Evolutionary conservation across 2,888 invertebrate genomes (phyloP), one percentile per base, ranked within the genome.

Genomic region (Melanchra persicariae): DNA sequence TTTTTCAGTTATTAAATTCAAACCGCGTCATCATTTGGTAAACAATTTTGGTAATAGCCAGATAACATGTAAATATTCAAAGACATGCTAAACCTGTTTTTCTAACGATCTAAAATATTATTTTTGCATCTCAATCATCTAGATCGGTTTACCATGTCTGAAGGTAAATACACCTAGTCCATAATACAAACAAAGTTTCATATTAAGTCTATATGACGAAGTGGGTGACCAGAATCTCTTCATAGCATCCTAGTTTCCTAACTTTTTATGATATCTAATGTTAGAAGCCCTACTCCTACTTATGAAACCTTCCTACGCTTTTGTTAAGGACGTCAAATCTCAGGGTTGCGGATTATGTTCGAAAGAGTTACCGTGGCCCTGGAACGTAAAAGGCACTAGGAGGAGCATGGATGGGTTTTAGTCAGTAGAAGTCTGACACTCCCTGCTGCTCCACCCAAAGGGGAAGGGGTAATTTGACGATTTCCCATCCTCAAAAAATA

Each of bases 11-110:
- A 3, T 43, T 43, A 58, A n/a, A 9, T 22, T 58, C n/a, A 26
- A 49, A 62, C 1, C 24, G 9, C 5, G 4, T 17, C 10, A 17
- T 61, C 7, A 17, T 64, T 64, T 1, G 7, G 51, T 52, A 52
- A 68, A 66, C 66, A 66, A 66, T 66, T 43, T 43, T 15, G 2
- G 24, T 67, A 51, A 40, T 51, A 40, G 65, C 15, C 1, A 34
- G 2, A 2, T 22, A 9, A 40, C 19, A 22, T 40, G 2, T 64
- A 30, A 19, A 51, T 65, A 40, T 52, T 43, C 8, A 52, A 43
- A 9, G 3, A 66, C 34, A 45, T 8, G 17, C 19, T 34, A 45
- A 30, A 8, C 4, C 17, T 54, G n/a, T 67, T 68, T 34, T 34
- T 24, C 24, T 24, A 34, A 67, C n/a, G 43, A n/a, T 15, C 3